These are phyloP conservation scores for Pleuronectes platessa DNA, from an alignment of 2,113 vertebrate species.

Conservation along the genomic window DNA sequence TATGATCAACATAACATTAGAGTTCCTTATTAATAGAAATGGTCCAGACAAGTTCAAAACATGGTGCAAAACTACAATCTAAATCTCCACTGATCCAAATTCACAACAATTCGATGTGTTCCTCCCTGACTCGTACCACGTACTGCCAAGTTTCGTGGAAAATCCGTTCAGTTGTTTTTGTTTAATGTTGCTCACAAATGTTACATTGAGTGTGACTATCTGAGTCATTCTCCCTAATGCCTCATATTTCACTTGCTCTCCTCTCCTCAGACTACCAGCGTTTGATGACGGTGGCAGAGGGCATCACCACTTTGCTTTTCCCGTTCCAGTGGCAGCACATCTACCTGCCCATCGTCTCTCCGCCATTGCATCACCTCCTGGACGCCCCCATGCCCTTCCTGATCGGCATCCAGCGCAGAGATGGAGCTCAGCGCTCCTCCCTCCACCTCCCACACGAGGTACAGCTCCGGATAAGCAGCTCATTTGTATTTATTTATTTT, in stretches of 20 bases:
- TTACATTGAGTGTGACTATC: neutral
- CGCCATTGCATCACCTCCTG: conserved; percentile 94
- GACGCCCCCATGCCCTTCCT: conserved; percentile 97
- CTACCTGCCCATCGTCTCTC: conserved; percentile 95
- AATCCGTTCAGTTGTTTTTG: too few species aligned
- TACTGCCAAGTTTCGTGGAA: too few species aligned
- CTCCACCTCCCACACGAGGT: conserved; percentile 98
- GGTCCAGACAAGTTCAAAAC: too few species aligned
- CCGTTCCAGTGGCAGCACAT: conserved; percentile 99
- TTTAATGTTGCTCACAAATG: too few species aligned
- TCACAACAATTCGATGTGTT: too few species aligned
- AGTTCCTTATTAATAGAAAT: too few species aligned
- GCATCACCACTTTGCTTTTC: conserved; percentile 92
- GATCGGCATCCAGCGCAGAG: conserved; percentile 95
- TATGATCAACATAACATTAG: too few species aligned
- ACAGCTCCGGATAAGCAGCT: conserved; percentile 26
- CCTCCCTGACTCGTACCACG: too few species aligned
- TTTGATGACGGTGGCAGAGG: conserved; percentile 95
- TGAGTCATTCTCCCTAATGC: neutral
- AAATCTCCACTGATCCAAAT: too few species aligned
- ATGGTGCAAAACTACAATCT: too few species aligned
- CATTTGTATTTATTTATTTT: too few species aligned
- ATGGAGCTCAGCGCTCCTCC: conserved; percentile 92
- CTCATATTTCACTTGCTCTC: conserved; percentile 2
- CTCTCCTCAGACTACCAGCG: conserved; percentile 91